Evolutionary conservation across 1,140 invertebrate genomes (phyloP).

Genomic region (Oncopeltus fasciatus): DNA sequence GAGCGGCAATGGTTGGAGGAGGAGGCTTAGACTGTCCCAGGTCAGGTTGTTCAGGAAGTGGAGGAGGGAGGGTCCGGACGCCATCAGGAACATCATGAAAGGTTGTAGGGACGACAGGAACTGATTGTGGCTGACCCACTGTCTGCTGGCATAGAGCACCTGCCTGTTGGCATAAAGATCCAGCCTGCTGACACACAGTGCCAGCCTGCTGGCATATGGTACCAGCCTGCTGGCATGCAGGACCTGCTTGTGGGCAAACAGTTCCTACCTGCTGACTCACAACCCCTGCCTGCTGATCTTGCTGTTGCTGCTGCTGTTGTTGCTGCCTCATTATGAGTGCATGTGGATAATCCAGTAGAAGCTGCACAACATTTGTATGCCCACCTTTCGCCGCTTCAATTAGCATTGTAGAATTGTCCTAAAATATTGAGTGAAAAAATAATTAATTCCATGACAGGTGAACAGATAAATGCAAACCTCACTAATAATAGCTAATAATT

Average conservation of each 20-base stretch:
- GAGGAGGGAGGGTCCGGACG: conserved; percentile 30
- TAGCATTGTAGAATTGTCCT: conserved; percentile 95
- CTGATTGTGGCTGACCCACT: neutral
- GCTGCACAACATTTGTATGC: conserved; percentile 85
- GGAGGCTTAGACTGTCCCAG: neutral
- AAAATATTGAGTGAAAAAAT: too few species aligned
- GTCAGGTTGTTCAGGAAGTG: neutral
- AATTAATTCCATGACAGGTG: too few species aligned
- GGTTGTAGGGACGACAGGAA: conserved; percentile 25
- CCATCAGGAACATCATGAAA: conserved; percentile 40
- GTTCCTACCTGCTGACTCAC: neutral
- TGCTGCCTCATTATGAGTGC: conserved; percentile 44
- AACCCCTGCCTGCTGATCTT: neutral
- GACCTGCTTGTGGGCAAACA: conserved; percentile 6
- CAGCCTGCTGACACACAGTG: neutral
- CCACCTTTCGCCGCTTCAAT: conserved; percentile 97
- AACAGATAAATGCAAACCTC: too few species aligned
- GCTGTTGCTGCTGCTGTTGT: conserved; percentile 9
- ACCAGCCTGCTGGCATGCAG: neutral
- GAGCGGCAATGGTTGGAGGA: neutral
- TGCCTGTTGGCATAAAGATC: conserved; percentile 25
- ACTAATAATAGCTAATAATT: too few species aligned
- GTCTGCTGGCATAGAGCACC: conserved; percentile 22
- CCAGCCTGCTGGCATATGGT: too few species aligned
- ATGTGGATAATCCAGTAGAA: conserved; percentile 87